Conservation (phyloP, 2,888 invertebrate genomes). For the Stramonita haemastoma region DNA sequence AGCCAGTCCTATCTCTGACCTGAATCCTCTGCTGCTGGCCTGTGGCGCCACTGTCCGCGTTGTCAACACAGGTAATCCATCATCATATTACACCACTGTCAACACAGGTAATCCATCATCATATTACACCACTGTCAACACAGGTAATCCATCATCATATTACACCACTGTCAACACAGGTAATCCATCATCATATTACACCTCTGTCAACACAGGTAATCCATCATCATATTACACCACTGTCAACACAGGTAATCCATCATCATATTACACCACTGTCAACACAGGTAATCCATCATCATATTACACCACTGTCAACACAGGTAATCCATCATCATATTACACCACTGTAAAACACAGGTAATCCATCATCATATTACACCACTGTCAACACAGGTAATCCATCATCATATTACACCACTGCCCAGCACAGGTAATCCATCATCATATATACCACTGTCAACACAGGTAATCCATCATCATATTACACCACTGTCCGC, state of each 20-base stretch:
- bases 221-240: neutral
- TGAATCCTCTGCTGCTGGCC: conserved; percentile 93
- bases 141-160: neutral
- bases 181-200: conserved; percentile 1
- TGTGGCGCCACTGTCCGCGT: conserved; percentile 77
- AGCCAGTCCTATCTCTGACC: conserved; percentile 95
- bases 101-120: neutral
- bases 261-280: too few species aligned
- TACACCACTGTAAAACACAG: too few species aligned
- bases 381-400: too few species aligned
- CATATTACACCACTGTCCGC: conserved; percentile 56
- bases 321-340: too few species aligned
- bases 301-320: too few species aligned
- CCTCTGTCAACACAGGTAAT: neutral
- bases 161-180: neutral
- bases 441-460: neutral
- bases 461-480: neutral
- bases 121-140: neutral
- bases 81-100: neutral
- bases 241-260: neutral
- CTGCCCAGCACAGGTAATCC: conserved; percentile 57
- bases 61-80: conserved; percentile 54
- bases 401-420: too few species aligned
- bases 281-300: too few species aligned
- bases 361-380: too few species aligned